Percentiles rank a stretch among this genome's conserved stretches.
These are phyloP conservation scores for Oreotragus oreotragus DNA, from an alignment of 2,113 vertebrate genomes.

Conservation along the genomic window DNA sequence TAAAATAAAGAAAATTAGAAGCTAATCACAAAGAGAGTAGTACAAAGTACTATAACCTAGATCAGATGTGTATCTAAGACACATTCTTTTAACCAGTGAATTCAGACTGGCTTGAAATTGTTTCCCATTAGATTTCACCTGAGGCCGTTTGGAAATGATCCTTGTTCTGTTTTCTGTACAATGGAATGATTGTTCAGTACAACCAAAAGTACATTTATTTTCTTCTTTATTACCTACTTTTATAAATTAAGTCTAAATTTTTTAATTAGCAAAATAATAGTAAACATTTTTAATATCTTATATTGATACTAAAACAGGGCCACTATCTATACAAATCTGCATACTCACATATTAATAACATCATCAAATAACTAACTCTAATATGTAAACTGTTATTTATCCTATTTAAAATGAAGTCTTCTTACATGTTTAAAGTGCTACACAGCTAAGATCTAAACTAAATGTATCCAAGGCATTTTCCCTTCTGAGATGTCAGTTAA, in stretches of 20 bases:
- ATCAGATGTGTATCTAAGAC: constrained; percentile 85
- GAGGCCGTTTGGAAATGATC: constrained; percentile 81
- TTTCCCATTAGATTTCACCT: constrained; percentile 84
- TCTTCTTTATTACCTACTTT: constrained; percentile 74
- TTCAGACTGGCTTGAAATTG: constrained; percentile 79
- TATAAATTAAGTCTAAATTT: constrained; percentile 72
- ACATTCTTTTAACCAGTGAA: constrained; percentile 78
- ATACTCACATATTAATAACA: constrained; percentile 12
- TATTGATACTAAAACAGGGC: constrained; percentile 12
- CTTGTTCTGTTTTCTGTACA: constrained; percentile 77
- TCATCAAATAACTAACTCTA: constrained; percentile 33
- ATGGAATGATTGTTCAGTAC: constrained; percentile 79
- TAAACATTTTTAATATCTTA: constrained; percentile 65
- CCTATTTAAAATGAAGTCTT: constrained; percentile 38
- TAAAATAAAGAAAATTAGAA: constrained; percentile 75
- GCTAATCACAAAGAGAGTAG: constrained; percentile 78
- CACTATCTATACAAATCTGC: constrained; percentile 38
- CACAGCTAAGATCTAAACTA: constrained; percentile 16
- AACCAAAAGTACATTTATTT: constrained; percentile 80
- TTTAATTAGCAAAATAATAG: constrained; percentile 68
- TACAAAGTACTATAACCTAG: constrained; percentile 76
- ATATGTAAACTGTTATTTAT: not conserved
- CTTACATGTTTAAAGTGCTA: constrained; percentile 16
- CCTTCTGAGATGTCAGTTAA: constrained; percentile 30
- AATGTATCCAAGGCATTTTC: constrained; percentile 24